A percentile compares a stretch with the other conserved stretches of the same genome.
phyloP scores from a whole-genome alignment of 1,140 invertebrate species.

The Pogonomyrmex barbatus region DNA sequence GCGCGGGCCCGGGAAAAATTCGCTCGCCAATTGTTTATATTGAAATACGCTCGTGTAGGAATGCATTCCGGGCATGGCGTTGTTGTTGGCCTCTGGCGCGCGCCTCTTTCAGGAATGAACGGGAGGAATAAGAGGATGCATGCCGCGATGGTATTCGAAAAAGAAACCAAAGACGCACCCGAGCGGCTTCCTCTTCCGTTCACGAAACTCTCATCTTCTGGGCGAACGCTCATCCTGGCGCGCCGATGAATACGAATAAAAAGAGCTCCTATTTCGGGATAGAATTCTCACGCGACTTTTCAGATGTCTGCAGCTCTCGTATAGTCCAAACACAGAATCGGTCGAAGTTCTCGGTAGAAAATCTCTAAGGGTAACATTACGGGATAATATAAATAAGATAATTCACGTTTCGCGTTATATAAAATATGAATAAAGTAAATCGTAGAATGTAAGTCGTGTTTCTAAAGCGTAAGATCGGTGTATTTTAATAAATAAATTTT shows the following conservation, averaged over 20 bases:
- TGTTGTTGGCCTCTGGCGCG: not conserved
- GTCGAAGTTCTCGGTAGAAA: not conserved
- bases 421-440: not conserved
- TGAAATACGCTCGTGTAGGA: conserved; percentile 81
- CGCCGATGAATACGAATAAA: conserved; percentile 6
- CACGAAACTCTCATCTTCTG: conserved; percentile 29
- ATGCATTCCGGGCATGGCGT: conserved; percentile 68
- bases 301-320: not conserved
- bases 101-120: conserved; percentile 12
- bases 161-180: conserved; percentile 54
- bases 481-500: not conserved
- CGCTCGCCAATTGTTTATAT: conserved; percentile 83
- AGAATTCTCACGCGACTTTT: conserved; percentile 4
- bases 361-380: not conserved
- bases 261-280: conserved; percentile 38
- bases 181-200: conserved; percentile 11
- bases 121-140: not conserved
- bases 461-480: not conserved
- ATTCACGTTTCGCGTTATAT: not conserved
- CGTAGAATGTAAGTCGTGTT: not conserved
- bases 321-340: not conserved
- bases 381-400: not conserved
- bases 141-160: conserved; percentile 40
- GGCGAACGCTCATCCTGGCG: not conserved
- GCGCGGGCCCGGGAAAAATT: conserved; percentile 76